Evolutionary conservation across 2,113 vertebrate species (phyloP).

Genomic region (Beaufortia kweichowensis): DNA sequence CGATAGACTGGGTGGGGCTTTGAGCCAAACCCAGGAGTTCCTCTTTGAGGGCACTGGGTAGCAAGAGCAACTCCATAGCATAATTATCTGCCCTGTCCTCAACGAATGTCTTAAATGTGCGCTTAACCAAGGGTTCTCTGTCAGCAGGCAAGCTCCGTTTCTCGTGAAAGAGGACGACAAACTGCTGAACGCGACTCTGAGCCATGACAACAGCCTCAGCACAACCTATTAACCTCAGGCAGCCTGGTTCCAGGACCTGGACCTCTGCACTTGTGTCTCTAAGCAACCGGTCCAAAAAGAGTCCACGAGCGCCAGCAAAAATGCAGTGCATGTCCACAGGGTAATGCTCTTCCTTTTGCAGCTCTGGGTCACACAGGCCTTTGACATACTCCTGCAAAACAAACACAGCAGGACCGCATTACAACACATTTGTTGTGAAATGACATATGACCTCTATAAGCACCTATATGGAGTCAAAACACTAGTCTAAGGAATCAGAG

Average conservation of each 20-base stretch:
- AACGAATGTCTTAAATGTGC: constrained; percentile 86
- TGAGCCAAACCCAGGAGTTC: constrained; percentile 84
- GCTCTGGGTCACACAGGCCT: constrained; percentile 92
- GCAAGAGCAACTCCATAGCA: constrained; percentile 91
- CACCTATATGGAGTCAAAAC: background rate
- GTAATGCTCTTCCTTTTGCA: constrained; percentile 86
- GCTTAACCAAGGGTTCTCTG: constrained; percentile 84
- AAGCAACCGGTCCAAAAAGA: constrained; percentile 88
- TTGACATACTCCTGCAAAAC: constrained; percentile 87
- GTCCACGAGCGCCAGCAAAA: constrained; percentile 84
- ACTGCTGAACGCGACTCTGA: constrained; percentile 90
- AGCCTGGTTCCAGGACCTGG: constrained; percentile 81
- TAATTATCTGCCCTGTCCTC: constrained; percentile 91
- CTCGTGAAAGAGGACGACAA: constrained; percentile 88
- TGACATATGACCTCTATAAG: background rate
- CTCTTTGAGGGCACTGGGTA: constrained; percentile 91
- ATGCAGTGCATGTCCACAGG: constrained; percentile 97
- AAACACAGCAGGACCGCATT: constrained; percentile 20
- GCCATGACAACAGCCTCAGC: constrained; percentile 94
- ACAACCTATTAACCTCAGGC: constrained; percentile 80
- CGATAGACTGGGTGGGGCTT: constrained; percentile 58
- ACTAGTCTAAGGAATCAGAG: background rate
- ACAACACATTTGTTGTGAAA: background rate
- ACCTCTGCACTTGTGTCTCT: constrained; percentile 92
- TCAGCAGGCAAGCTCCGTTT: constrained; percentile 80